A percentile compares a stretch with the other conserved stretches of the same genome.
Evolutionary conservation across 1,140 invertebrate genomes (phyloP).

Genomic region (Teleogryllus occipitalis): DNA sequence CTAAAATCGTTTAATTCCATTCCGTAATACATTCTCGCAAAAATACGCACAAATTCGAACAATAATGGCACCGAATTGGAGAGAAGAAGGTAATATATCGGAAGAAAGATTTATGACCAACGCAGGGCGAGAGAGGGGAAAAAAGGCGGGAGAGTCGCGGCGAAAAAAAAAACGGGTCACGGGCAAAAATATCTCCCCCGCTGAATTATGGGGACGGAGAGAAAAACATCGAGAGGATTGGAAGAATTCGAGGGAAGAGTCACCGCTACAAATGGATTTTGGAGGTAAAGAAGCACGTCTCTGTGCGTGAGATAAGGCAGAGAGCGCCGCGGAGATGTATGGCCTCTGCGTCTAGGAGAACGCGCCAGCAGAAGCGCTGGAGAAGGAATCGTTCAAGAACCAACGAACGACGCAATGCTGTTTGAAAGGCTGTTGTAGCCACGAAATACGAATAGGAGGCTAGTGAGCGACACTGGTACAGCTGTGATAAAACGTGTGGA

Average conservation of each 20-base stretch:
- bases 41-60: neutral
- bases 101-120: neutral
- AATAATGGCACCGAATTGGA: neutral
- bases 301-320: neutral
- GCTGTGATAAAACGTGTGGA: no score
- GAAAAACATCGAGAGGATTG: neutral
- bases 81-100: neutral
- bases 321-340: neutral
- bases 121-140: neutral
- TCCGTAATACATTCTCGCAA: neutral
- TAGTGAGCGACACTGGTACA: no score
- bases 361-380: no score
- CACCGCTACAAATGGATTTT: neutral
- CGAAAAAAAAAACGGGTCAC: slow-evolving; percentile 1
- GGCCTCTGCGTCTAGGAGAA: no score
- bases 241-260: neutral
- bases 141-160: neutral
- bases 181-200: neutral
- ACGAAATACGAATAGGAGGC: no score
- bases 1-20: no score
- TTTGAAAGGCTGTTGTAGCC: no score
- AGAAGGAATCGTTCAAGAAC: no score
- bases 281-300: neutral
- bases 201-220: neutral
- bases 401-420: no score